phyloP scores from a whole-genome alignment of 2,113 vertebrate genomes.

The Phalacrocorax aristotelis region DNA sequence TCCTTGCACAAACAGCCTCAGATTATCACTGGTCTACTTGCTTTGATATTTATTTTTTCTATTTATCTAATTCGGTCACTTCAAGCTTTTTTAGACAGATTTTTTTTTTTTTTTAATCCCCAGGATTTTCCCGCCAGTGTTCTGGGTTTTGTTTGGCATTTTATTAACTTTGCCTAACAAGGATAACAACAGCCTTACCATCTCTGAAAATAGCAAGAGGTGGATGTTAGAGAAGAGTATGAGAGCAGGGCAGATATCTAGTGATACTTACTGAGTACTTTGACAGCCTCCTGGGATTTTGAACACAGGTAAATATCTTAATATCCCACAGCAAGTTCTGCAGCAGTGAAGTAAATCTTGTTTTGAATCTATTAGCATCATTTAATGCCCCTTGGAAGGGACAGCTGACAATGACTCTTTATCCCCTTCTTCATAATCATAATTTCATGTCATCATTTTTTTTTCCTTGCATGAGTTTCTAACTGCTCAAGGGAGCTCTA shows the following conservation, averaged over 20 bases:
- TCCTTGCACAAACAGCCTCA: neutral
- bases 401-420: neutral
- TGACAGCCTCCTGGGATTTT: neutral
- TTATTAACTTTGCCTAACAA: neutral
- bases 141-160: neutral
- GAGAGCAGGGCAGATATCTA: neutral
- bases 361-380: neutral
- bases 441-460: neutral
- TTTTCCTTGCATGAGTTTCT: neutral
- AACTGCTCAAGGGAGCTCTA: neutral
- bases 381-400: neutral
- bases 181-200: neutral
- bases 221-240: neutral
- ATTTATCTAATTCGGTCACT: neutral
- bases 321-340: neutral
- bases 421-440: neutral
- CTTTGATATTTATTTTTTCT: neutral
- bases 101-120: neutral
- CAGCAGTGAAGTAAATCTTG: neutral
- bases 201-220: neutral
- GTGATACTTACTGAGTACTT: neutral
- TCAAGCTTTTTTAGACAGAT: neutral
- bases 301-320: neutral
- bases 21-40: neutral
- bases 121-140: neutral